Percentiles rank a stretch among this genome's conserved stretches.
These are phyloP conservation scores for Elegia similella DNA, from an alignment of 2,888 invertebrate genomes.

Conservation along the genomic window DNA sequence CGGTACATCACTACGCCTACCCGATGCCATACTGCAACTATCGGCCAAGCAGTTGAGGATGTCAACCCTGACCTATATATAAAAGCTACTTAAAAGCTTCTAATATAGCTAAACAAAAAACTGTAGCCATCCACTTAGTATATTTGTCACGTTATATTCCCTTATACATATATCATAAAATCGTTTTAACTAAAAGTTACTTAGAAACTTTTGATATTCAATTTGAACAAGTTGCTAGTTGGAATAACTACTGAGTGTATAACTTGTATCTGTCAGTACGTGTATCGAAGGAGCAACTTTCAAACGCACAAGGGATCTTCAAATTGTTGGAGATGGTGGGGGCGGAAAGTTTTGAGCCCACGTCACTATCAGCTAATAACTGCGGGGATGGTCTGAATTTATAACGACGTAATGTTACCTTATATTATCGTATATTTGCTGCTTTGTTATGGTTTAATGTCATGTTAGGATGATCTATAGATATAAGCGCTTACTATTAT, in stretches of 20 bases:
- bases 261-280: constrained; percentile 40
- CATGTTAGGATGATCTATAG: background rate
- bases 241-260: constrained; percentile 14
- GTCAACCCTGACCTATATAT: too few species aligned
- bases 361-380: constrained; percentile 76
- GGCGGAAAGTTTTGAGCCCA: constrained; percentile 66
- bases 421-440: constrained; percentile 4
- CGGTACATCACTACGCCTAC: too few species aligned
- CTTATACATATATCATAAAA: too few species aligned
- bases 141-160: too few species aligned
- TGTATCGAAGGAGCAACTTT: constrained; percentile 56
- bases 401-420: constrained; percentile 43
- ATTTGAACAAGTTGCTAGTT: constrained; percentile 9
- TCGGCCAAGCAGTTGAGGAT: too few species aligned
- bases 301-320: constrained; percentile 68
- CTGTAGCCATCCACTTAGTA: too few species aligned
- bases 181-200: background rate
- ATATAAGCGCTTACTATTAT: too few species aligned
- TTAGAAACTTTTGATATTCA: constrained; percentile 12
- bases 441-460: background rate
- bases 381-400: constrained; percentile 59
- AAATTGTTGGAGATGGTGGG: constrained; percentile 53
- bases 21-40: too few species aligned
- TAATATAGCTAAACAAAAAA: too few species aligned
- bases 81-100: too few species aligned